Conservation (phyloP, 2,888 invertebrate genomes). For the Nebria brevicollis region DNA sequence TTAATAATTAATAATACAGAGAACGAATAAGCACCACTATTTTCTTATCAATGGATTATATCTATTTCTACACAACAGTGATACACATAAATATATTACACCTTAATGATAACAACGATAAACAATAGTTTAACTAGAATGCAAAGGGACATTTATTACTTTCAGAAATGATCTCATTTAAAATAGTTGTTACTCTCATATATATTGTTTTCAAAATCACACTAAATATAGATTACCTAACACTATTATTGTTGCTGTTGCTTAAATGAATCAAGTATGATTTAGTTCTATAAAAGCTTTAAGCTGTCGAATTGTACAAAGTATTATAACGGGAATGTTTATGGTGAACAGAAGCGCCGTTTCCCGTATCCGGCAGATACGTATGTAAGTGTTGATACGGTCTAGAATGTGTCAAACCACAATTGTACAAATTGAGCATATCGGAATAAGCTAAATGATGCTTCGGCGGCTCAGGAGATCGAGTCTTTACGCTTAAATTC, state of each 20-base stretch:
- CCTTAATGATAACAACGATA: slow-evolving; percentile 12
- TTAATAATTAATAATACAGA: slow-evolving; percentile 36
- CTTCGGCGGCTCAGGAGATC: slow-evolving; percentile 50
- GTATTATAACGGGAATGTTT: slow-evolving; percentile 54
- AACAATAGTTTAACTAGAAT: slow-evolving; percentile 16
- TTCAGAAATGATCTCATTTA: not conserved
- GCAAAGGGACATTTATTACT: slow-evolving; percentile 14
- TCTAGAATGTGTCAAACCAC: slow-evolving; percentile 58
- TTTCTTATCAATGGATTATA: slow-evolving; percentile 28
- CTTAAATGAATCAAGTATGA: not conserved
- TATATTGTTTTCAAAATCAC: not conserved
- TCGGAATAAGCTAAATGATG: slow-evolving; percentile 62
- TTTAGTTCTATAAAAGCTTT: not conserved
- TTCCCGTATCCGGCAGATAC: slow-evolving; percentile 56
- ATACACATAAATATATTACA: slow-evolving; percentile 41
- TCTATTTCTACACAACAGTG: slow-evolving; percentile 39
- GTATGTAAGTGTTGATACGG: slow-evolving; percentile 62
- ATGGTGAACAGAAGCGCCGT: slow-evolving; percentile 28
- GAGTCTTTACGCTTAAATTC: slow-evolving; percentile 57
- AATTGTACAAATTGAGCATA: slow-evolving; percentile 63
- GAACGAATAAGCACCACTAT: slow-evolving; percentile 43
- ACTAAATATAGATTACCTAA: not conserved
- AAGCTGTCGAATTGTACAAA: slow-evolving; percentile 35
- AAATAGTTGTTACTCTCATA: not conserved
- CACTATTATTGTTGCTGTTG: slow-evolving; percentile 3